These are phyloP conservation scores for Caenorhabditis briggsae DNA, from an alignment of 1,140 invertebrate genomes.

Conservation along the genomic window DNA sequence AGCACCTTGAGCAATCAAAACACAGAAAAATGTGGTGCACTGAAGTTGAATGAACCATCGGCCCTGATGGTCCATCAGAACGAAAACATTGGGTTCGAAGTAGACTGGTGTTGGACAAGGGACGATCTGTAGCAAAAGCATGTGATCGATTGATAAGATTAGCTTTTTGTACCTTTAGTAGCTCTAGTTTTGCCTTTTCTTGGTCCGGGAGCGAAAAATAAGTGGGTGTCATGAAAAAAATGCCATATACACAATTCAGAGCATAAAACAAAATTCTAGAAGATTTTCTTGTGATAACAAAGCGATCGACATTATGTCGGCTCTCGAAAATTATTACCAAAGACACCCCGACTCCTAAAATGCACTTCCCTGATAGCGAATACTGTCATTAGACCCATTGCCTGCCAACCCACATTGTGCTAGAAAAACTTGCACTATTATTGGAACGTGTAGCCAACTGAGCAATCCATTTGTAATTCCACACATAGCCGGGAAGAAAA, in stretches of 20 bases:
- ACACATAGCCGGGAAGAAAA: background rate
- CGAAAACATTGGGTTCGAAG: constrained; percentile 10
- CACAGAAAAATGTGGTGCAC: constrained; percentile 15
- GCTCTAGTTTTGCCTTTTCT: background rate
- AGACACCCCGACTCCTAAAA: constrained; percentile 1
- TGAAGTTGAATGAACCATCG: background rate
- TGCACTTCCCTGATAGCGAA: background rate
- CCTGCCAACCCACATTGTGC: constrained; percentile 4
- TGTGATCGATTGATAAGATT: background rate
- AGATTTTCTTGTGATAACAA: background rate
- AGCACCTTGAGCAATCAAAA: background rate
- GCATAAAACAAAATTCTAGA: background rate
- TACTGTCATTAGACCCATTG: background rate
- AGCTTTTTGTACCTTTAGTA: background rate
- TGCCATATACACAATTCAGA: background rate
- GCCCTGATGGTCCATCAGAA: background rate
- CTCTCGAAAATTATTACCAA: constrained; percentile 2
- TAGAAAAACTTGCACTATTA: background rate
- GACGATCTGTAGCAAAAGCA: background rate
- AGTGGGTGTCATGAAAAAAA: background rate
- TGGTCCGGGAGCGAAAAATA: background rate
- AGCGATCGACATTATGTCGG: background rate
- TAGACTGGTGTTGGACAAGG: background rate
- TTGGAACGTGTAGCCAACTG: background rate
- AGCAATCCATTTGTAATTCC: background rate